phyloP scores from a whole-genome alignment of 2,113 vertebrate genomes.

The Martes martes region DNA sequence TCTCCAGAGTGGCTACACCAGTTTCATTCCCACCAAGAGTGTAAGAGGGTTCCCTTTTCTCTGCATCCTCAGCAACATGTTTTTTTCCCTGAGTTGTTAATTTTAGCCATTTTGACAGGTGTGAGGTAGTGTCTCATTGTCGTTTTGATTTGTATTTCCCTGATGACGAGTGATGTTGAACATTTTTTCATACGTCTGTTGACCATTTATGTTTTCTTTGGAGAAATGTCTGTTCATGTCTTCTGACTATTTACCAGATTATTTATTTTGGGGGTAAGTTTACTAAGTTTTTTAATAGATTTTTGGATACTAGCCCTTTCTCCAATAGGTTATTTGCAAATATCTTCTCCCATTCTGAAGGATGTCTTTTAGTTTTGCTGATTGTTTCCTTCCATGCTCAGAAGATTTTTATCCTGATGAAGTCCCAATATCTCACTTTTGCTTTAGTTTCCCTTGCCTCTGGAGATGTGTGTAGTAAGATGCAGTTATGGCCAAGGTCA shows the following conservation, averaged over 20 bases:
- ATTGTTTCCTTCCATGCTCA: neutral
- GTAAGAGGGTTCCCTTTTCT: neutral
- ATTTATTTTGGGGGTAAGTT: neutral
- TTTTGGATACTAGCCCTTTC: neutral
- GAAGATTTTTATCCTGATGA: neutral
- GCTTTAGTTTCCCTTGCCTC: neutral
- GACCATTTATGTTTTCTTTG: neutral
- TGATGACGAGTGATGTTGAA: neutral
- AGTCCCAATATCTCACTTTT: neutral
- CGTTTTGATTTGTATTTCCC: neutral
- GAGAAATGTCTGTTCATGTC: neutral
- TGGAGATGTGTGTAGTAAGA: neutral
- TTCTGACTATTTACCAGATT: neutral
- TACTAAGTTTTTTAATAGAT: neutral
- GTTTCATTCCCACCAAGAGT: neutral
- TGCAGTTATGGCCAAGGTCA: neutral
- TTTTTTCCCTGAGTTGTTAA: neutral
- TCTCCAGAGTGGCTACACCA: neutral
- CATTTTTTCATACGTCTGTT: neutral
- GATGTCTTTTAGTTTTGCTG: neutral
- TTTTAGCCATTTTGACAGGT: neutral
- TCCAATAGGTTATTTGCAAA: neutral
- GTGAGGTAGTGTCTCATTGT: neutral
- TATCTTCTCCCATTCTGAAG: neutral
- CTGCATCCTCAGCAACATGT: neutral